Conservation (phyloP, 2,113 vertebrate genomes). For the Brachyistius frenatus region DNA sequence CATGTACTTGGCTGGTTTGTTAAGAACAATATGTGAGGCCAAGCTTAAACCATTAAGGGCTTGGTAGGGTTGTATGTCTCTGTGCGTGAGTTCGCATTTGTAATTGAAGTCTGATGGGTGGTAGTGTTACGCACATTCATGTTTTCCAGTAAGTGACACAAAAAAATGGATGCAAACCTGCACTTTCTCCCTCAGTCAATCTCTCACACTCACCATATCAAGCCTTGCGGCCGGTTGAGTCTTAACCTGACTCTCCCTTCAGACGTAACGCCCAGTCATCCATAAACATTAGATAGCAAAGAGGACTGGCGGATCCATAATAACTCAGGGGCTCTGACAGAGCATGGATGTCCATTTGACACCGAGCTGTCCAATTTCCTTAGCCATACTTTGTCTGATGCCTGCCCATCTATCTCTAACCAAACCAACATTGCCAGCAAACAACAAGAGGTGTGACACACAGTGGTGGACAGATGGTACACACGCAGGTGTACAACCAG, state of each 20-base stretch:
- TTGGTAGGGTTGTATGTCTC: neutral
- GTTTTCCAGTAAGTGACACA: conserved; percentile 43
- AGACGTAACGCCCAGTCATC: conserved; percentile 42
- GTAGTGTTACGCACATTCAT: conserved; percentile 11
- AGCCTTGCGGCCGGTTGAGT: conserved; percentile 15
- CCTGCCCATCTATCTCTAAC: conserved; percentile 22
- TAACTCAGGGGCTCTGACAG: conserved; percentile 52
- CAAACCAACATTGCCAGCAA: neutral
- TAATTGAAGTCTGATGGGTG: neutral
- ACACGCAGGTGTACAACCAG: conserved; percentile 10
- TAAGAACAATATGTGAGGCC: neutral
- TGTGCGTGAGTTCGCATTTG: neutral
- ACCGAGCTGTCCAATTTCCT: conserved; percentile 38
- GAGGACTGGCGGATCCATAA: conserved; percentile 31
- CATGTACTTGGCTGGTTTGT: neutral
- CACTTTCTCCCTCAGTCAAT: conserved; percentile 23
- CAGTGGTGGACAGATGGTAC: conserved; percentile 2
- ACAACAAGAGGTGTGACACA: neutral
- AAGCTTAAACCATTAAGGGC: neutral
- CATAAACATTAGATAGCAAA: conserved; percentile 49
- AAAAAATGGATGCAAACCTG: conserved; percentile 63
- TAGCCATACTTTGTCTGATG: conserved; percentile 26
- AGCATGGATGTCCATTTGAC: conserved; percentile 44
- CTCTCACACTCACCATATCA: conserved; percentile 22
- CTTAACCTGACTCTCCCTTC: conserved; percentile 34